Evolutionary conservation across 1,140 invertebrate genomes (phyloP), one percentile per base, ranked within the genome.

Genomic region (Mactra quadrangularis): DNA sequence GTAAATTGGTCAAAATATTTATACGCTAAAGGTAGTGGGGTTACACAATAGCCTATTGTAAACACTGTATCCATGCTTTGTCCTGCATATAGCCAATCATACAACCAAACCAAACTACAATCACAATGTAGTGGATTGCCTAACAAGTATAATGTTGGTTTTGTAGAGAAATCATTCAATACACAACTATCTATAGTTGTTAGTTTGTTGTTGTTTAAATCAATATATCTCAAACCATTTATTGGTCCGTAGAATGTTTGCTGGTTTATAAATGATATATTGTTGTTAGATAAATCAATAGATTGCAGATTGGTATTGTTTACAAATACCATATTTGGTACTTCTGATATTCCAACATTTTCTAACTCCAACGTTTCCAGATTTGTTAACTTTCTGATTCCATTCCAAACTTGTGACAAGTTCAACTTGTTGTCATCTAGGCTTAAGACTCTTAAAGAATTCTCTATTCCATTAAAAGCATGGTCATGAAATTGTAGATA

Each of bases 21-120:
- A 29, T 62, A 45, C 3, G 35, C n/a, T 3, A 84, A 22, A 6
- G 68, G n/a, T 27, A n/a, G 3, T 77, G 75, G 84, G 27, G 45
- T 35, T 9, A 11, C 9, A 76, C 62, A 66, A 9, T 31, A 31
- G 50, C 15, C 52, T 64, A 50, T 45, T 52, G 38, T 15, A 0
- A 1, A n/a, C 1, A 47, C 52, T 13, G 55, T 27, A 29, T 0
- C 33, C n/a, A 33, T 59, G 22, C 68, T 17, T 22, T 11, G 13
- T 33, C 50, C 29, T n/a, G 13, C 9, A 9, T 64, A 9, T 17
- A 77, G 53, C 85, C 83, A 88, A 27, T 87, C 71, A 60, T 84
- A 76, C 1, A 91, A 71, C 87, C 89, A 88, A 27, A 79, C 41
- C 4, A 89, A 22, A 33, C 85, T 57, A 77, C 90, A 91, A 45